A percentile compares a stretch with the other conserved stretches of the same genome.
Conservation (phyloP, 2,113 vertebrate species). For the Phaethon lepturus region DNA sequence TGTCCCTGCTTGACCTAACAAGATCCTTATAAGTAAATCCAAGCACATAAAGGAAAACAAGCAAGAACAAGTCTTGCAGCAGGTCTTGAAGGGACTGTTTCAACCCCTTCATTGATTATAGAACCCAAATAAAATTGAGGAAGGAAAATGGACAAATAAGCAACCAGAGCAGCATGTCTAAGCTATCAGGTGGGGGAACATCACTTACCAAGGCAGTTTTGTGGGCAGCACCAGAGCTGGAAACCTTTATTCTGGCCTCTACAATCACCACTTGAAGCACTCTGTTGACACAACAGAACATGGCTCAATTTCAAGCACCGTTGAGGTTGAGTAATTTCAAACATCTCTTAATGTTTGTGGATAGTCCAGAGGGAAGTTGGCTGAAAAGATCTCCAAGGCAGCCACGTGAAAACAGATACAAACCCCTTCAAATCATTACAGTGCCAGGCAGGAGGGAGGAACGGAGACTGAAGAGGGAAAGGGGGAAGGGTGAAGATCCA, state of each 20-base stretch:
- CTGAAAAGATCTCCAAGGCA: background rate
- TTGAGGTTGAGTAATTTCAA: conserved; percentile 61
- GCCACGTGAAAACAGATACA: background rate
- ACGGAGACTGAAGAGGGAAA: background rate
- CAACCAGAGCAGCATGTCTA: background rate
- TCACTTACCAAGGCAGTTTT: conserved; percentile 2
- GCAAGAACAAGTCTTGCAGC: background rate
- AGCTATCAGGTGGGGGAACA: background rate
- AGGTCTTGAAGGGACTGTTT: background rate
- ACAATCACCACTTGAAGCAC: conserved; percentile 5
- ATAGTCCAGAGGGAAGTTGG: conserved; percentile 48
- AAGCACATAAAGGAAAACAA: background rate
- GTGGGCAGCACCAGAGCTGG: conserved; percentile 16
- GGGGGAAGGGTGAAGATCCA: conserved; percentile 18
- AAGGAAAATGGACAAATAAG: background rate
- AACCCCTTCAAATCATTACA: background rate
- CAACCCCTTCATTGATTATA: background rate
- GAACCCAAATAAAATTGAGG: background rate
- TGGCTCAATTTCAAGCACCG: conserved; percentile 56
- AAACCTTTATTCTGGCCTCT: conserved; percentile 1
- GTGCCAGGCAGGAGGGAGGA: background rate
- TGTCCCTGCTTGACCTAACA: too few relatives aligned
- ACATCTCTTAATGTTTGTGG: conserved; percentile 59
- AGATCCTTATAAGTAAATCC: too few relatives aligned
- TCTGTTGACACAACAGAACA: conserved; percentile 48